Evolutionary conservation across 2,888 invertebrate genomes (phyloP).

Genomic region (Apotomis turbidana): DNA sequence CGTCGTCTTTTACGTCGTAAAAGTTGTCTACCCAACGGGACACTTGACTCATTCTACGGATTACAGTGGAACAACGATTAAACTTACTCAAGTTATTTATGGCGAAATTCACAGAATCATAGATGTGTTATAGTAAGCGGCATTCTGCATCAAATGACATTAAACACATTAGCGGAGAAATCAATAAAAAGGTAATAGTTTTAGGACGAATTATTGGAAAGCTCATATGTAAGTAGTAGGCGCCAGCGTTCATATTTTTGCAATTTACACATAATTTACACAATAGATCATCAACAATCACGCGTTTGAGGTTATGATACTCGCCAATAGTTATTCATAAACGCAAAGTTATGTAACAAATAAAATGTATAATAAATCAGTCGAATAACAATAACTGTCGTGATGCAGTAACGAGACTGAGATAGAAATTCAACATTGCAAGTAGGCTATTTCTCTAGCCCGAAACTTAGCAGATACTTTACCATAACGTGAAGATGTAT

Average conservation of each 20-base stretch:
- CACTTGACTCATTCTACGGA: background rate
- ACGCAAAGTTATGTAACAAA: background rate
- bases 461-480: background rate
- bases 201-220: too few relatives aligned
- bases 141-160: too few relatives aligned
- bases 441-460: background rate
- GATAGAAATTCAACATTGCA: background rate
- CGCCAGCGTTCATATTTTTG: background rate
- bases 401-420: background rate
- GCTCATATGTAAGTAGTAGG: too few relatives aligned
- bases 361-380: too few relatives aligned
- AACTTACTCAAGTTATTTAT: background rate
- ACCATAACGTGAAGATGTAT: conserved; percentile 14
- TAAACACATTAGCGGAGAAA: too few relatives aligned
- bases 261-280: too few relatives aligned
- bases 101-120: too few relatives aligned
- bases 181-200: too few relatives aligned
- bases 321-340: background rate
- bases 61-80: background rate
- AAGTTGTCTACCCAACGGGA: background rate
- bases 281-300: too few relatives aligned
- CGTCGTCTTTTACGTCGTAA: background rate
- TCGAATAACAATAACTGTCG: background rate
- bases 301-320: too few relatives aligned
- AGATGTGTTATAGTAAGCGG: too few relatives aligned